These are phyloP conservation scores for Mormyrops attenuatus DNA, from an alignment of 2,797 vertebrate genomes.

Conservation along the genomic window DNA sequence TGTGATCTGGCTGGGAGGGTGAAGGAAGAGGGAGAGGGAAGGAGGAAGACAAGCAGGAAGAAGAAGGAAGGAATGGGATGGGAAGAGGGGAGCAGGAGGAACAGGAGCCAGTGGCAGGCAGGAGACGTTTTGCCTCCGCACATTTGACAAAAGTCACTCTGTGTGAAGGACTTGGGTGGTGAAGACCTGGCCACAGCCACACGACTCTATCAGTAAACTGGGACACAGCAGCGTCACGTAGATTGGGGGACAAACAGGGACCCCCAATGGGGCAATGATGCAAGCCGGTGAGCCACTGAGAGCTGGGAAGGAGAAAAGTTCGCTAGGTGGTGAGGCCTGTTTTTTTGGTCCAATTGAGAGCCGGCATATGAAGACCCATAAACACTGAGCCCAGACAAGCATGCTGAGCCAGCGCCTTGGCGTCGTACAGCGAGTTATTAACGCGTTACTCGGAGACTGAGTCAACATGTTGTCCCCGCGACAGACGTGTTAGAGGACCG, in stretches of 20 bases:
- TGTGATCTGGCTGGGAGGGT: not conserved
- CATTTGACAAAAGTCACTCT: not conserved
- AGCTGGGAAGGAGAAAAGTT: not conserved
- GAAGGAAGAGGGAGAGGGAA: conserved; percentile 12
- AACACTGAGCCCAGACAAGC: not conserved
- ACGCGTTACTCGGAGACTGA: not conserved
- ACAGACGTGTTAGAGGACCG: not conserved
- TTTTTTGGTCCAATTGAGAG: not conserved
- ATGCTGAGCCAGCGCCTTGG: not conserved
- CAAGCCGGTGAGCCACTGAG: not conserved
- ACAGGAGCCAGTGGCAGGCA: conserved; percentile 12
- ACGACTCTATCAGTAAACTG: not conserved
- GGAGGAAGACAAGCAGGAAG: not conserved
- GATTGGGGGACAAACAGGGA: not conserved
- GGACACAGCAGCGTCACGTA: not conserved
- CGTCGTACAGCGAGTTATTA: not conserved
- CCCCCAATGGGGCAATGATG: not conserved
- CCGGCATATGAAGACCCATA: not conserved
- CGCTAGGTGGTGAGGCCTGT: not conserved
- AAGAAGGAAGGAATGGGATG: conserved; percentile 4
- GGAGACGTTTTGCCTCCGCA: not conserved
- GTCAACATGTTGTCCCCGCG: not conserved
- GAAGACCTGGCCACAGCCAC: conserved; percentile 28
- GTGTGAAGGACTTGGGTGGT: conserved; percentile 34
- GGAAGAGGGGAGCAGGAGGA: conserved; percentile 3